Evolutionary conservation across 2,113 vertebrate species (phyloP), one percentile per base, ranked within the genome.

Genomic region (Mormyrus lacerda): DNA sequence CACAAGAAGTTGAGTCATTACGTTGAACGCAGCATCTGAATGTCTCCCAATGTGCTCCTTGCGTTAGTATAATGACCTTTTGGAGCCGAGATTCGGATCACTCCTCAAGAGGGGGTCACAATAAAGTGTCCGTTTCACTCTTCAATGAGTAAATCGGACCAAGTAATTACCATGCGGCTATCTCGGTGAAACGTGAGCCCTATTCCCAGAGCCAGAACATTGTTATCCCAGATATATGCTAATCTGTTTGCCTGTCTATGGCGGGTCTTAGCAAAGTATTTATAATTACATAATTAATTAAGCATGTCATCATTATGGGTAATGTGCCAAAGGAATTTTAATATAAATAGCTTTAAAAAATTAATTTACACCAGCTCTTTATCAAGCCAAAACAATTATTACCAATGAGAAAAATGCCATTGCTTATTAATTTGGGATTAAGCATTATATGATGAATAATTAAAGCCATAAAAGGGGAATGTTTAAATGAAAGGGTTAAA

Each of bases 81-180:
- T n/a, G 89, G 58, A 76, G 83, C 53, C 50, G 82, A 48, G 86
- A 88, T 86, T 58, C 86, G 13, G 82, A 53, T 87, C 45, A 31
- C 69, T 85, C 65, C 84, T 85, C 47, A 86, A 79, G 51, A 89
- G 84, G 82, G 88, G 84, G 89, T 85, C 83, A 50, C 83, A 8
- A 79, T 79, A 19, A 42, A 42, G 73, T 42, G 35, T 42, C 73
- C 73, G 35, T 79, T 87, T 35, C 27, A 53, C 48, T 53, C 85
- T 35, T 11, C 13, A 47, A 19, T 87, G 27, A 87, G 85, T 35
- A 53, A 53, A 87, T 91, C 88, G 82, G 88, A 90, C 87, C 87
- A 79, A 48, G 88, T 85, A 91, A 91, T 90, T 90, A 91, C 91
- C 89, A 87, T 65, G 88, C 3, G 0, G 48, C 45, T 69, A 55